Base-by-base conservation (phyloP, 2,113 vertebrate genomes). In the Oryzias woworae region DNA sequence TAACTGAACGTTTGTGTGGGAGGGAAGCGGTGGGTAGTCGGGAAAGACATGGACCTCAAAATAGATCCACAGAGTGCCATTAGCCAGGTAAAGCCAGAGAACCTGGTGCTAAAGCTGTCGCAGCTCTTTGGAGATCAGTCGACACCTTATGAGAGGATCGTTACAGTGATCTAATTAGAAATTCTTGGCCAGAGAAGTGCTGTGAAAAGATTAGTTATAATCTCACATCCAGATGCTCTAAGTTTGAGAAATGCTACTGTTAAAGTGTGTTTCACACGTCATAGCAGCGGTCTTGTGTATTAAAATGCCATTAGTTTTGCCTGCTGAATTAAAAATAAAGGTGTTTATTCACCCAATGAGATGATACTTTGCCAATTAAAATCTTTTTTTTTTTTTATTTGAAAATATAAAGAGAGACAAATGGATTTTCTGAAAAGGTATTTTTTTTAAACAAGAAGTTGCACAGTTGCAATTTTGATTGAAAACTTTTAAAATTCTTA, bases 21-120 rank as follows among this genome's bases (percentile, higher is more conserved):
- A 68, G 76, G 53, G n/a, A 63, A 66, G 64, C 41, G 77, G 75
- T 73, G 57, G 77, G 81, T 61, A 60, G 69, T 70, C 16, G 44
- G 58, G 56, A 64, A 51, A 73, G 68, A 65, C 0, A 10, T 53
- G 78, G 80, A 62, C 83, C 81, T 81, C 81, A 73, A 84, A 82
- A 73, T 24, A 66, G 69, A 81, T 83, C 79, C 75, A 78, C 54
- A 70, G 82, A 76, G 80, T 80, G 65, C 69, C 70, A 82, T 84
- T 84, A 82, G 66, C 42, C 71, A 66, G 58, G 73, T 81, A 78
- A 55, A 42, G 68, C 66, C 45, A 45, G 53, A 52, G 47, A 71
- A 75, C 47, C 46, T 73, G 69, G 71, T 58, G 64, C 50, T 65
- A 50, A 14, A 16, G 13, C 73, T 76, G 77, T 79, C 80, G 81